Evolutionary conservation across 2,113 vertebrate genomes (phyloP).

Genomic region (Syngnathus typhle): DNA sequence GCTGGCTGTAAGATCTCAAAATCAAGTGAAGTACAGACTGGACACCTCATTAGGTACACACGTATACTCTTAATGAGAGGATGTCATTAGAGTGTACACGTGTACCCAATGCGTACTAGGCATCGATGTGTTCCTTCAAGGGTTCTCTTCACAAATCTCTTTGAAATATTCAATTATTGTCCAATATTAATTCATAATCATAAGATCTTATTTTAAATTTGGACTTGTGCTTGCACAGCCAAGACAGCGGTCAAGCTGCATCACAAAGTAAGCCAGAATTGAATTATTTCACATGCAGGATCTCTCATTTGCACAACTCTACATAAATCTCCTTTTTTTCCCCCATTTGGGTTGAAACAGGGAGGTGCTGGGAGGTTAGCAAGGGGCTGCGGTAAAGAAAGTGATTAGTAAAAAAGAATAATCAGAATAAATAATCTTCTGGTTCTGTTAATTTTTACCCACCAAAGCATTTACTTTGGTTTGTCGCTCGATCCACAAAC

Average conservation of each 20-base stretch:
- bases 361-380: constrained; percentile 35
- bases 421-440: constrained; percentile 86
- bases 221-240: neutral
- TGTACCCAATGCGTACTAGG: neutral
- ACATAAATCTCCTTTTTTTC: constrained; percentile 31
- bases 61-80: constrained; percentile 30
- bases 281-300: neutral
- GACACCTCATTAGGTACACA: neutral
- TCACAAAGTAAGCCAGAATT: neutral
- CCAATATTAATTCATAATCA: constrained; percentile 35
- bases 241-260: neutral
- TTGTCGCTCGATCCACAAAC: constrained; percentile 99
- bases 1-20: constrained; percentile 22
- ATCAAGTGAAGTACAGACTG: constrained; percentile 16
- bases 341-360: constrained; percentile 20
- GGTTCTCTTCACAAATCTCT: constrained; percentile 8
- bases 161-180: constrained; percentile 36
- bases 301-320: constrained; percentile 35
- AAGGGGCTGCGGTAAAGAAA: constrained; percentile 62
- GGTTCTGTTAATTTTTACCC: constrained; percentile 98
- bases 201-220: neutral
- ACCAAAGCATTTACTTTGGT: constrained; percentile 99
- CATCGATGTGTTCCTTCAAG: constrained; percentile 10
- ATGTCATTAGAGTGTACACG: neutral
- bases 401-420: constrained; percentile 78